phyloP scores from a whole-genome alignment of 2,888 invertebrate genomes.

The Tetragonisca angustula region DNA sequence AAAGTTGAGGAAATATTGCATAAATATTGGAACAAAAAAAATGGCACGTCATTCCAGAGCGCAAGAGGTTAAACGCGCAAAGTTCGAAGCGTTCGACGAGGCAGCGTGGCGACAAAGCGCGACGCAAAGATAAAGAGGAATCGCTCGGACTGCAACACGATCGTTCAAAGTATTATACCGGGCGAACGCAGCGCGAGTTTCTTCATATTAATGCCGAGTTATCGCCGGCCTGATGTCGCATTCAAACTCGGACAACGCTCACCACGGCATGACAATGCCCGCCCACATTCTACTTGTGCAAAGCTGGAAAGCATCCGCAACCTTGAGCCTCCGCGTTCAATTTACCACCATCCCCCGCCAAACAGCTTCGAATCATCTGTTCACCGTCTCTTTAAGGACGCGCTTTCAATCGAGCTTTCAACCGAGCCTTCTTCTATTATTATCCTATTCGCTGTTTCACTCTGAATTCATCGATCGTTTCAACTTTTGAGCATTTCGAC shows the following conservation, averaged over 20 bases:
- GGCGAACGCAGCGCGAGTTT: slow-evolving; percentile 15
- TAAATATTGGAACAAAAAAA: background rate
- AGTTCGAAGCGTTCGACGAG: background rate
- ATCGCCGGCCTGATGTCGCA: slow-evolving; percentile 44
- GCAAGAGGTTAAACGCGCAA: background rate
- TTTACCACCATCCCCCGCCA: slow-evolving; percentile 37
- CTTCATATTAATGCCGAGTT: slow-evolving; percentile 51
- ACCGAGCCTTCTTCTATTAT: background rate
- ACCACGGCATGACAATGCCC: slow-evolving; percentile 48
- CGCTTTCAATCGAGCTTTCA: background rate
- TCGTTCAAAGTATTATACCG: slow-evolving; percentile 12
- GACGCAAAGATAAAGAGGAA: slow-evolving; percentile 9
- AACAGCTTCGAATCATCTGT: slow-evolving; percentile 41
- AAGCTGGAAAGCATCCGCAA: slow-evolving; percentile 55
- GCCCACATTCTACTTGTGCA: slow-evolving; percentile 50
- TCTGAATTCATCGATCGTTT: background rate
- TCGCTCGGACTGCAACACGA: slow-evolving; percentile 7
- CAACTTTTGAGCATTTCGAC: background rate
- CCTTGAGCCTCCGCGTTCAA: slow-evolving; percentile 43
- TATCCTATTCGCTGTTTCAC: background rate
- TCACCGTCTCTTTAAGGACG: background rate
- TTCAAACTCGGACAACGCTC: slow-evolving; percentile 53
- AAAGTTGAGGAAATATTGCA: too few relatives aligned
- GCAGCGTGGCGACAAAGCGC: background rate
- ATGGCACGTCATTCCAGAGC: too few relatives aligned